Conservation (phyloP, 64 coral and sea anemone genomes). For the Astreopora myriophthalma region DNA sequence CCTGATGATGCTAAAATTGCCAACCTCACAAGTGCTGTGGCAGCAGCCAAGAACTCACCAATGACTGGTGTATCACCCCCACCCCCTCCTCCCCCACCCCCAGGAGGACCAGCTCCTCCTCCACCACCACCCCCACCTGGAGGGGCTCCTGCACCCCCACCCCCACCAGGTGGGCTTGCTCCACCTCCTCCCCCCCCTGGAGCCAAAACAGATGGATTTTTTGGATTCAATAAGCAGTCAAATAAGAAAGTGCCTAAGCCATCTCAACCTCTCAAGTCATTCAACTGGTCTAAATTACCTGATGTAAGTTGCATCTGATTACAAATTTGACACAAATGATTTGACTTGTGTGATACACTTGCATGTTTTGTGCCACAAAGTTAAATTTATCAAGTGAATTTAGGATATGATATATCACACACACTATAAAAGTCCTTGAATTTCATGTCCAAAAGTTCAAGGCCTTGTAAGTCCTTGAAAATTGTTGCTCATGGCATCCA, state of each 20-base stretch:
- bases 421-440: too few relatives aligned
- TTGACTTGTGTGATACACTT: too few relatives aligned
- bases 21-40: constrained; percentile 62
- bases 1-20: constrained; percentile 95
- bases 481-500: too few relatives aligned
- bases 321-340: neutral
- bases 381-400: too few relatives aligned
- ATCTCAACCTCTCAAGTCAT: constrained; percentile 98
- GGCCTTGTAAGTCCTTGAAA: too few relatives aligned
- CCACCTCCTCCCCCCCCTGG: constrained; percentile 69
- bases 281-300: constrained; percentile 98
- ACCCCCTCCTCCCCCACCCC: constrained; percentile 80
- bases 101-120: constrained; percentile 33
- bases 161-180: constrained; percentile 45
- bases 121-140: constrained; percentile 68
- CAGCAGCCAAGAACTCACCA: constrained; percentile 67
- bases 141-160: constrained; percentile 77
- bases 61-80: constrained; percentile 70
- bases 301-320: constrained; percentile 71
- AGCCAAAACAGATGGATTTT: constrained; percentile 48
- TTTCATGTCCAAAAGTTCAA: too few relatives aligned
- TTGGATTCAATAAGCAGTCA: constrained; percentile 68
- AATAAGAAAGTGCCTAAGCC: constrained; percentile 94
- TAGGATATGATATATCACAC: too few relatives aligned
- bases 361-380: too few relatives aligned